phyloP scores from a whole-genome alignment of 2,797 vertebrate genomes.

The Paratrypauchen microcephalus region DNA sequence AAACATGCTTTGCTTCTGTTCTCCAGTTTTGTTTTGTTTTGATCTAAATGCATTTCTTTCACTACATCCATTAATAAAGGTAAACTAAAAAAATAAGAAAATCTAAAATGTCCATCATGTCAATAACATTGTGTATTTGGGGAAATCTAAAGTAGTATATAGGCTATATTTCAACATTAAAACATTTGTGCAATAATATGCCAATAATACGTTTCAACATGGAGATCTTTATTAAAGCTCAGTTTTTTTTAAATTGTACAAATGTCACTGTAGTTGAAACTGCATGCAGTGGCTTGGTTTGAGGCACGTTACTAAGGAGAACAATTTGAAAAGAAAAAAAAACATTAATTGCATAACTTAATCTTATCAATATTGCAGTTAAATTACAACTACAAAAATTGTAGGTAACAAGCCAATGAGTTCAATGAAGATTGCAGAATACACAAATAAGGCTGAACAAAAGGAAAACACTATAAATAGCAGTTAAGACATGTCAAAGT shows the following conservation, averaged over 20 bases:
- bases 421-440: slow-evolving; percentile 62
- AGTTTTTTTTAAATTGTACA: slow-evolving; percentile 83
- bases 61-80: no score
- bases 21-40: no score
- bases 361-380: slow-evolving; percentile 75
- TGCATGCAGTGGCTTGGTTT: slow-evolving; percentile 84
- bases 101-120: no score
- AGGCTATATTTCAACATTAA: not conserved
- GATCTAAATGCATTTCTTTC: no score
- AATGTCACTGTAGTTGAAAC: slow-evolving; percentile 81
- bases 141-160: no score
- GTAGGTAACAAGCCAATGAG: slow-evolving; percentile 59
- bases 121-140: no score
- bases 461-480: slow-evolving; percentile 54
- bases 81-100: no score
- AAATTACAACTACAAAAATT: slow-evolving; percentile 67
- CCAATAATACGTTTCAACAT: slow-evolving; percentile 71
- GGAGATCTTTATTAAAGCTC: slow-evolving; percentile 87
- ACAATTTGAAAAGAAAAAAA: slow-evolving; percentile 59
- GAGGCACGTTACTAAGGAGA: slow-evolving; percentile 83
- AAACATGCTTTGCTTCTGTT: no score
- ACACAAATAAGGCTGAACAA: slow-evolving; percentile 56
- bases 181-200: not conserved
- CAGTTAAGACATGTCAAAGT: slow-evolving; percentile 67
- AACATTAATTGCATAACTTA: slow-evolving; percentile 81